phyloP scores from a whole-genome alignment of 2,888 invertebrate genomes.

The Atrina japonica region DNA sequence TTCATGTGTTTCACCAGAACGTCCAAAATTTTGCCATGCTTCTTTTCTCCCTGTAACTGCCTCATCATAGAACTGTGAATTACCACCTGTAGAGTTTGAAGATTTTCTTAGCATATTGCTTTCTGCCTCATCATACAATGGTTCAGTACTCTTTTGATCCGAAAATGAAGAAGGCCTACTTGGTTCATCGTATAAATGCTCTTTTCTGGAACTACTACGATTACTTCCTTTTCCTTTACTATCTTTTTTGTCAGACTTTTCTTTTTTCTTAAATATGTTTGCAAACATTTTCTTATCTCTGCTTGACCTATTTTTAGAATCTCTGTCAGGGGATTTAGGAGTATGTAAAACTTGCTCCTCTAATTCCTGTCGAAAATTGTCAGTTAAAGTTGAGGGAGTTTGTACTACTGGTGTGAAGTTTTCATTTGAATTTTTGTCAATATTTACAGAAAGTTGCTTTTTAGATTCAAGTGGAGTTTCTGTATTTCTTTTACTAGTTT shows the following conservation, averaged over 20 bases:
- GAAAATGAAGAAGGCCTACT: background rate
- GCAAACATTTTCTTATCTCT: slow-evolving; percentile 10
- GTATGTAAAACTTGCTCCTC: slow-evolving; percentile 12
- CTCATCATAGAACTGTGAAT: slow-evolving; percentile 15
- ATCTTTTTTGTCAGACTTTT: slow-evolving; percentile 17
- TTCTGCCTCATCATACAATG: slow-evolving; percentile 29
- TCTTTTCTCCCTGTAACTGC: background rate
- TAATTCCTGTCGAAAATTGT: slow-evolving; percentile 7
- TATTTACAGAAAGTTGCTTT: too few relatives aligned
- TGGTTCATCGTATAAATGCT: slow-evolving; percentile 28
- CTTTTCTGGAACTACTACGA: background rate
- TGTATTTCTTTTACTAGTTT: slow-evolving; percentile 18
- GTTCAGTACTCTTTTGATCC: background rate
- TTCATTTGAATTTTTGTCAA: too few relatives aligned
- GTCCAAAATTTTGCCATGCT: slow-evolving; percentile 17
- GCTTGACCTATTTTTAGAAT: background rate
- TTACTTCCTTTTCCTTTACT: slow-evolving; percentile 13
- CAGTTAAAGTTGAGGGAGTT: slow-evolving; percentile 6
- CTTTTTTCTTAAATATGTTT: slow-evolving; percentile 3
- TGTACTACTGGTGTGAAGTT: too few relatives aligned
- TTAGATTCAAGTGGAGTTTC: slow-evolving; percentile 19
- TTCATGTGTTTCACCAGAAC: slow-evolving; percentile 6
- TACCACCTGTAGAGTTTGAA: background rate
- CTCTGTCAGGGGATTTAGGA: background rate
- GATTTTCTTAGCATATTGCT: background rate